phyloP scores from a whole-genome alignment of 2,888 invertebrate genomes.

The Callyntrura guangdongensis region DNA sequence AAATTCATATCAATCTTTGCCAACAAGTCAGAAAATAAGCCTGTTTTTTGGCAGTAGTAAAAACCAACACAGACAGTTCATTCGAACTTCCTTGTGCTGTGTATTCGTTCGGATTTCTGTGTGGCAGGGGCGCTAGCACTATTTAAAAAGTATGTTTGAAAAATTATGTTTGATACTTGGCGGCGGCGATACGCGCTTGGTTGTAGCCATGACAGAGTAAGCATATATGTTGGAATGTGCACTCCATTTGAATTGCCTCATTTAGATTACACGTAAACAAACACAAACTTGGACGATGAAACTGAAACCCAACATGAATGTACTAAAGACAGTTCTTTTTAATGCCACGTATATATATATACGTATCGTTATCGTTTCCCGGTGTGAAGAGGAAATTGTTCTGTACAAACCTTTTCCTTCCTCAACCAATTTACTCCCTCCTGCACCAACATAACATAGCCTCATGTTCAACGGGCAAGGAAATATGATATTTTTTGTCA shows the following conservation, averaged over 20 bases:
- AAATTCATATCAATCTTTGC: constrained; percentile 66
- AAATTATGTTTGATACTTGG: too few species aligned
- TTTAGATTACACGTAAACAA: constrained; percentile 32
- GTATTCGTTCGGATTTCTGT: not conserved
- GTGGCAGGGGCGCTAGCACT: not conserved
- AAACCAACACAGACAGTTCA: constrained; percentile 7
- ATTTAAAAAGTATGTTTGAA: not conserved
- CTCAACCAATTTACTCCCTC: constrained; percentile 38
- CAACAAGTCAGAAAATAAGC: constrained; percentile 21
- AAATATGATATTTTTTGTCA: not conserved
- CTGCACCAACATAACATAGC: not conserved
- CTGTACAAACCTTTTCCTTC: constrained; percentile 36
- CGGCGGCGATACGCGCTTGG: too few species aligned
- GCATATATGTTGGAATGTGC: constrained; percentile 6
- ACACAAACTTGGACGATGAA: constrained; percentile 21
- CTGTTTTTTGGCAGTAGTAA: constrained; percentile 16
- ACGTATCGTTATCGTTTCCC: constrained; percentile 33
- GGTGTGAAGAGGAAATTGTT: constrained; percentile 44
- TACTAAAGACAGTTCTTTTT: not conserved
- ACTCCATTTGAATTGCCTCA: not conserved
- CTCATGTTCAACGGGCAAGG: not conserved
- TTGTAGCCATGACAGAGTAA: too few species aligned
- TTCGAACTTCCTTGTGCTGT: constrained; percentile 39
- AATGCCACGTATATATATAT: constrained; percentile 1
- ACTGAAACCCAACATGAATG: not conserved